Percentiles rank a stretch among this genome's conserved stretches.
phyloP scores from a whole-genome alignment of 2,113 vertebrate species.

The Phaethornis superciliosus region DNA sequence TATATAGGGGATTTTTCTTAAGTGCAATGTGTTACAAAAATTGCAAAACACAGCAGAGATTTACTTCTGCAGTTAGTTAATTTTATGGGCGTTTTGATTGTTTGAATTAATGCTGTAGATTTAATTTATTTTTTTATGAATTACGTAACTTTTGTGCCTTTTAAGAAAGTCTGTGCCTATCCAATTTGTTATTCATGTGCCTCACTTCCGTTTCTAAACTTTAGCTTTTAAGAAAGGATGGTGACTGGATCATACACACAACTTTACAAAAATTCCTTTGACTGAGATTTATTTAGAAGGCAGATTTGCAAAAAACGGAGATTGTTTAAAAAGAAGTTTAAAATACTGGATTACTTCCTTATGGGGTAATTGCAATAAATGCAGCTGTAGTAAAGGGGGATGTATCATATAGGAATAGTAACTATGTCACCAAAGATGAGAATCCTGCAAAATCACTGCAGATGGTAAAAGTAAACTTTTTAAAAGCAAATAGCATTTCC shows the following conservation, averaged over 20 bases:
- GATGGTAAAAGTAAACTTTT: conserved; percentile 15
- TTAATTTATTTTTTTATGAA: conserved; percentile 83
- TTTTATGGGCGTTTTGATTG: conserved; percentile 72
- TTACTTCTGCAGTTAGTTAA: conserved; percentile 75
- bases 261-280: conserved; percentile 46
- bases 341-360: conserved; percentile 61
- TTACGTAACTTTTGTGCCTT: conserved; percentile 87
- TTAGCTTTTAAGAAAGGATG: conserved; percentile 40
- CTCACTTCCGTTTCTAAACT: conserved; percentile 65
- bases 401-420: background rate
- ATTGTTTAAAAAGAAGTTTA: conserved; percentile 38
- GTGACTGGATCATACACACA: conserved; percentile 58
- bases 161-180: conserved; percentile 75
- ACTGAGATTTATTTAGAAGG: conserved; percentile 62
- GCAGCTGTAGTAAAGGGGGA: conserved; percentile 56
- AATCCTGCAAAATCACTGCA: conserved; percentile 38
- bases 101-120: conserved; percentile 79
- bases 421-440: conserved; percentile 60
- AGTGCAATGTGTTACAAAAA: conserved; percentile 83
- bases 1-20: conserved; percentile 47
- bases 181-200: conserved; percentile 64
- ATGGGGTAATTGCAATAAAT: conserved; percentile 67
- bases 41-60: conserved; percentile 74
- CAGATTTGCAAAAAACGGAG: conserved; percentile 49
- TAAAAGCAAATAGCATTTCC: conserved; percentile 44